Evolutionary conservation across 2,888 invertebrate genomes (phyloP).

Genomic region (Phyllotreta cruciferae): DNA sequence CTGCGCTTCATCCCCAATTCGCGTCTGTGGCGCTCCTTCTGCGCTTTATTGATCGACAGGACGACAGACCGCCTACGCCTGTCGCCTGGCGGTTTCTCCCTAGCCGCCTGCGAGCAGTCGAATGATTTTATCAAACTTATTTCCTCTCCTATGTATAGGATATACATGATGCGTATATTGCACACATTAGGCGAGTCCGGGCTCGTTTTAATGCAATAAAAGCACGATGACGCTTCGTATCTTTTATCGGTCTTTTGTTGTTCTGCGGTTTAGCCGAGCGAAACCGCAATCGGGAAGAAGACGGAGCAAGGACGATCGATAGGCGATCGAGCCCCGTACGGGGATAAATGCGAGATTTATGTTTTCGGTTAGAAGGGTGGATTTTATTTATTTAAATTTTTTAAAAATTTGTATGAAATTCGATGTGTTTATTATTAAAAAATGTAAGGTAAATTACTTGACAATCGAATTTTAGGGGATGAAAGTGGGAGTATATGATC

Average conservation of each 20-base stretch:
- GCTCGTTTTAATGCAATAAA: not conserved
- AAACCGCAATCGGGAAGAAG: slow-evolving; percentile 30
- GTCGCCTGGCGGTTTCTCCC: slow-evolving; percentile 31
- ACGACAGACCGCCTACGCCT: slow-evolving; percentile 39
- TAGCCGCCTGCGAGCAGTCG: slow-evolving; percentile 11
- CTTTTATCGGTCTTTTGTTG: slow-evolving; percentile 30
- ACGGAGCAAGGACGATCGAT: slow-evolving; percentile 16
- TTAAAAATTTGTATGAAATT: too few relatives aligned
- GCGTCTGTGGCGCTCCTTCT: slow-evolving; percentile 33
- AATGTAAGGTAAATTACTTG: too few relatives aligned
- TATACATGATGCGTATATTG: too few relatives aligned
- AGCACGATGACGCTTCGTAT: slow-evolving; percentile 31
- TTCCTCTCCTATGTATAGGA: too few relatives aligned
- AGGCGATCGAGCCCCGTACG: slow-evolving; percentile 5
- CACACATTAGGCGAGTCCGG: not conserved
- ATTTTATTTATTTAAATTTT: too few relatives aligned
- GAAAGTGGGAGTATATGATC: too few relatives aligned
- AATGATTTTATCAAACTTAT: too few relatives aligned
- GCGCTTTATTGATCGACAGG: slow-evolving; percentile 42
- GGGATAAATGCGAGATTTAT: too few relatives aligned
- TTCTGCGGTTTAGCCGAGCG: slow-evolving; percentile 26
- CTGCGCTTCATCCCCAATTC: not conserved
- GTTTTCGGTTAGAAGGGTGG: too few relatives aligned
- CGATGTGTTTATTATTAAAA: too few relatives aligned
- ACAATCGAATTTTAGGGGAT: too few relatives aligned